These are phyloP conservation scores for Cheirogaleus major DNA, from an alignment of 2,797 vertebrate genomes.

Conservation along the genomic window DNA sequence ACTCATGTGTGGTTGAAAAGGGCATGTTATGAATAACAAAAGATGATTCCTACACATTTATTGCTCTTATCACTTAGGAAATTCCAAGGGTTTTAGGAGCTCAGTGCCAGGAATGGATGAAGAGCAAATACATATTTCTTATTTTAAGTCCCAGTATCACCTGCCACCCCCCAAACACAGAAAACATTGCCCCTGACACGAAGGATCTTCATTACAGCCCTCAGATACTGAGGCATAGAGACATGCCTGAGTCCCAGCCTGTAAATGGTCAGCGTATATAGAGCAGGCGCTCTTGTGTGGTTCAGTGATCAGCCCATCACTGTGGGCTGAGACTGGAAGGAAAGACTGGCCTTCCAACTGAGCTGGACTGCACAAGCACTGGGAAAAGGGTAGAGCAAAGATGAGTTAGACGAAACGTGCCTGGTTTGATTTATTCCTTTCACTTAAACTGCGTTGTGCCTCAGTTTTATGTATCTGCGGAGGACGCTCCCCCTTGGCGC, in stretches of 20 bases:
- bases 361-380: neutral
- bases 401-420: neutral
- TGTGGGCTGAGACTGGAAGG: neutral
- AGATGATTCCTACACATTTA: neutral
- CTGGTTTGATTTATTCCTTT: slow-evolving; percentile 21
- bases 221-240: neutral
- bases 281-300: neutral
- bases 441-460: neutral
- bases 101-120: neutral
- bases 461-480: slow-evolving; percentile 28
- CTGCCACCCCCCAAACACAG: neutral
- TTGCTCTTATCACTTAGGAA: neutral
- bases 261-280: neutral
- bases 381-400: neutral
- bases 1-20: neutral
- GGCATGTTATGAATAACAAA: neutral
- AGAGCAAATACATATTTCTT: neutral
- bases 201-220: neutral
- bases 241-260: neutral
- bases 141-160: neutral
- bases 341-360: neutral
- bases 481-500: neutral
- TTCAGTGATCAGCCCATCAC: neutral
- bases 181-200: neutral
- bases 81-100: neutral